Evolutionary conservation across 2,797 vertebrate genomes (phyloP), one percentile per base, ranked within the genome.

Genomic region (Vespertilio murinus): DNA sequence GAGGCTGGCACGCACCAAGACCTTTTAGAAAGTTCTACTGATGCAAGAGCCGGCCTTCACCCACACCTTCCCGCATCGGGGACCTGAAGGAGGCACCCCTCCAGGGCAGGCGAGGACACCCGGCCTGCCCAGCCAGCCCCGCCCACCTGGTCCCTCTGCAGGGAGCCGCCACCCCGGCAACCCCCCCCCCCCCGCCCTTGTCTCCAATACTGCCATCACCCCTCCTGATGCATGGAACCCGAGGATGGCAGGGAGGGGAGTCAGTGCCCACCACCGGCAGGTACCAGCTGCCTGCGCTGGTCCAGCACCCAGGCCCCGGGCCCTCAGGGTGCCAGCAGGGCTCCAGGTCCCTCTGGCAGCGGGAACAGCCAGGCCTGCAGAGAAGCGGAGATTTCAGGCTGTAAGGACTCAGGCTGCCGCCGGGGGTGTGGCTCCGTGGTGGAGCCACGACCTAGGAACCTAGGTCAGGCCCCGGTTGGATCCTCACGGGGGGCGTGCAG

Each of bases 151-250:
- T 23, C 25, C 65, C 6, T 25, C 70, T 42, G 40, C 40, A 9
- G 61, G 30, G 30, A n/a, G 61, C 13, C 13, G 61, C 13, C 30
- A 16, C 28, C 59, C 28, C 1, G 13, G 11, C 61, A 42, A 35
- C 56, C 23, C 8, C 6, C 17, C 1, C 47, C 8, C 7, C 8
- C 6, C 17, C 1, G 40, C 8, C 7, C 2, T 11, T 10, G 42
- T 42, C 70, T 73, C 49, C 49, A 33, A 25, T 56, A 25, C 54
- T 28, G 54, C 54, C 4, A n/a, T 35, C 69, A 35, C 30, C 35
- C 23, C 35, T 30, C 18, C 40, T 40, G 54, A 20, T 4, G 20
- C 20, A 2, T 2, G 14, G 9, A 23, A 8, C 33, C 11, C 17
- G 12, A 54, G 30, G 5, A 9, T 1, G 11, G 47, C 33, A 30